phyloP scores from a whole-genome alignment of 2,888 invertebrate genomes.

The Yponomeuta malinellus region DNA sequence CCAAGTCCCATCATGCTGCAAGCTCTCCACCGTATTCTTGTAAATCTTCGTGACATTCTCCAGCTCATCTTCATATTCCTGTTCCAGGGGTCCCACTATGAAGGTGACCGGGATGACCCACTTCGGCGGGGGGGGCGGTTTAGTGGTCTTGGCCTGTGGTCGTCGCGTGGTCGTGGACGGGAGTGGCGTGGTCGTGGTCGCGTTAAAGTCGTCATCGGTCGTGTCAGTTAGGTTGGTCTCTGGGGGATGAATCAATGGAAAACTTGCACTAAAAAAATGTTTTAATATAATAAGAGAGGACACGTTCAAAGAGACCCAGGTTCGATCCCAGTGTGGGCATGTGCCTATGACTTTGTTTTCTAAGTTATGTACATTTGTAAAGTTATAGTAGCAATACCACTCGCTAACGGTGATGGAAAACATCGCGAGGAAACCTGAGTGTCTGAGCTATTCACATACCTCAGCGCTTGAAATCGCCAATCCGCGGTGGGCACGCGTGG shows the following conservation, averaged over 20 bases:
- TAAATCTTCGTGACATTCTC: conserved; percentile 45
- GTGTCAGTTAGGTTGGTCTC: conserved; percentile 67
- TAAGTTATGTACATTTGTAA: too few relatives aligned
- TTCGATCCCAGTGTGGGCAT: too few relatives aligned
- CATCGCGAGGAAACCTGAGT: too few relatives aligned
- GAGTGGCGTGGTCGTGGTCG: conserved; percentile 43
- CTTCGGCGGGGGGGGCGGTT: conserved; percentile 56
- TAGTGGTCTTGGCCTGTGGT: conserved; percentile 34
- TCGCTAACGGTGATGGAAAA: too few relatives aligned
- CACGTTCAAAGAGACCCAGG: too few relatives aligned
- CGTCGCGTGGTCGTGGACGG: conserved; percentile 41
- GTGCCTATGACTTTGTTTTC: too few relatives aligned
- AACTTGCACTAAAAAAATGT: too few relatives aligned
- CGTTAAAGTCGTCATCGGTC: conserved; percentile 51
- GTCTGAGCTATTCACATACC: too few relatives aligned
- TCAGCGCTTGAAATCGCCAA: too few relatives aligned
- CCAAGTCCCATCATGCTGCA: conserved; percentile 56
- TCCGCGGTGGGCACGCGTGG: too few relatives aligned
- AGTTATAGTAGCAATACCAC: too few relatives aligned
- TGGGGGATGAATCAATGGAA: conserved; percentile 21
- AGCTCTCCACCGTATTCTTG: conserved; percentile 45
- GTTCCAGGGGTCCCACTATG: conserved; percentile 78
- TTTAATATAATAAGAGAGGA: too few relatives aligned
- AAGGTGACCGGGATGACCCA: conserved; percentile 90
- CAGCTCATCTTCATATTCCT: conserved; percentile 65